Base-by-base conservation (phyloP, 2,888 invertebrate genomes). In the Drosophila prolongata region DNA sequence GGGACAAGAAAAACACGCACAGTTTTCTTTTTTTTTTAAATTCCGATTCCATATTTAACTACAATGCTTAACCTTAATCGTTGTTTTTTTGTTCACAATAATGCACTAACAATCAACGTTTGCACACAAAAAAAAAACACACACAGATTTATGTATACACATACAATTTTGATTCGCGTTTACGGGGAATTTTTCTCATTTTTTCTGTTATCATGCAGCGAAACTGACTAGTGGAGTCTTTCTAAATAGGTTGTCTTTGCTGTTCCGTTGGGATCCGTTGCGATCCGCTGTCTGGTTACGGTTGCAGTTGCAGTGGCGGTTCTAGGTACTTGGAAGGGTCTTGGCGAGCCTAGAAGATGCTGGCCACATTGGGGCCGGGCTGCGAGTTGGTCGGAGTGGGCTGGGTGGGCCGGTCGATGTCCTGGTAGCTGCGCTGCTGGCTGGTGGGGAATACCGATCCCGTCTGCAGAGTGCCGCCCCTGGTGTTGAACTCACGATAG, bases 361-460 rank as follows among this genome's bases (percentile, higher is more conserved):
- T 91, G 14, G 92, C 91, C 68, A 92, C 92, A 89, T 92, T 92
- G 46, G 91, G 91, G 1, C 89, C 90, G 19, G 85, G 86, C 77
- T 89, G 88, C 16, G 89, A 80, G 49, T 90, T 90, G 52, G 91
- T 90, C 34, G 92, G 92, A 65, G 92, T 90, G 34, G 92, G 89
- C 75, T 92, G 92, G 55, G 88, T 83, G 38, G 92, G 91, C 50
- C 92, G 88, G 76, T 92, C 92, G 42, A 92, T 92, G 70, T 92
- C 92, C 85, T 92, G 92, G 74, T 92, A 92, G 76, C 89, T 92
- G 44, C 92, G 83, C 77, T 92, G 92, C 67, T 91, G 90, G 16
- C 75, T 89, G n/a, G 90, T 90, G 10, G 92, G 92, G 59, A 91
- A 91, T 2, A 92, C 90, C 16, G 92, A 87, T 0, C 88, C 90